Evolutionary conservation across 2,113 vertebrate genomes (phyloP), one percentile per base, ranked within the genome.

Genomic region (Oncorhynchus masou): DNA sequence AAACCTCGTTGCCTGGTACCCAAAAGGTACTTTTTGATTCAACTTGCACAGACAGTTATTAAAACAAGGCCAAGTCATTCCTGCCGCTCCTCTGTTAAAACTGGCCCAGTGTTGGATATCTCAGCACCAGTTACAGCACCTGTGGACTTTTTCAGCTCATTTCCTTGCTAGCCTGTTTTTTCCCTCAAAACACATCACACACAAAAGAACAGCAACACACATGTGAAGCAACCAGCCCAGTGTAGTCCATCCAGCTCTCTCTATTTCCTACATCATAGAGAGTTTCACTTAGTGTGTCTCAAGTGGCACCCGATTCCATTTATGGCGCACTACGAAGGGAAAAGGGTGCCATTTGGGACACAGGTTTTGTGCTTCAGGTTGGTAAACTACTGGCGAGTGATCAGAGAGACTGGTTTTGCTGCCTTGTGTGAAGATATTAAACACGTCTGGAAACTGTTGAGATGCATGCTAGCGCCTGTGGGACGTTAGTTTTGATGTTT

Each of bases 41-140:
- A 39, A 25, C 59, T 24, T 57, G 29, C 24, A 65, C 59, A 29
- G 16, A 34, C 60, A 99, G 93, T 97, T 97, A 99, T 86, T 97
- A 97, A 62, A 97, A 98, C 93, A 98, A 97, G 89, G 97, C 96
- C 90, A 98, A 99, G 97, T 96, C 97, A 9, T 39, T 39, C 39
- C 39, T 39, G 39, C 0, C 8, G 0, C 8, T 39, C 8, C 8
- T 39, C 39, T 39, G 39, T 39, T 9, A 0, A 39, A 39, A 39
- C 39, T 8, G 39, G 39, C 39, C 8, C 39, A 39, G 39, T 39
- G 39, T 39, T 25, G 60, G 16, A 22, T 64, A 1, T 24, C 2
- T 64, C 5, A 25, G 25, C 22, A 24, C 60, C 24, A 74, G 70
- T 72, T 51, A 39, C 7, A 39, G 39, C 39, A 34, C 34, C 39